A percentile compares a stretch with the other conserved stretches of the same genome.
These are phyloP conservation scores for Acleris laterana DNA, from an alignment of 2,888 invertebrate genomes.

Conservation along the genomic window DNA sequence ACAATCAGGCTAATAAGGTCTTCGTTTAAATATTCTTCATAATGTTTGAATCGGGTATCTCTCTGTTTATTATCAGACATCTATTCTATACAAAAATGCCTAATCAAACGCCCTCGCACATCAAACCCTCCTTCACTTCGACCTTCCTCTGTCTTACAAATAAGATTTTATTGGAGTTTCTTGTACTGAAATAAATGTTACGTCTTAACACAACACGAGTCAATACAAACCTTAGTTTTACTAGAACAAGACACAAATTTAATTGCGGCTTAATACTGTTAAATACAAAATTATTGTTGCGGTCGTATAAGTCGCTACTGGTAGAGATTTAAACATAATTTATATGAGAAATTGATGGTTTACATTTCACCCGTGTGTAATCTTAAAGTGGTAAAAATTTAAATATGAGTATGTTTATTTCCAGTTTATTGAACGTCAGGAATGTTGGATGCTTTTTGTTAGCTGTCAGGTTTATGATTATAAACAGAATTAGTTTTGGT, in stretches of 20 bases:
- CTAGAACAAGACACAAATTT: background rate
- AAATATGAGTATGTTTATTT: conserved; percentile 15
- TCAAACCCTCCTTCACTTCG: background rate
- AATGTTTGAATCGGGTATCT: too few species aligned
- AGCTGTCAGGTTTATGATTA: conserved; percentile 5
- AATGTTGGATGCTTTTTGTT: conserved; percentile 17
- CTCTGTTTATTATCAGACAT: too few species aligned
- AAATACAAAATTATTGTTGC: background rate
- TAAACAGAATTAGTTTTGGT: background rate
- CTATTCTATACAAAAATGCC: too few species aligned
- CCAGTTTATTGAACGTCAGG: conserved; percentile 12
- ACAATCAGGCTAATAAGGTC: too few species aligned
- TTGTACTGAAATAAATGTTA: conserved; percentile 23
- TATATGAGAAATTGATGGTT: background rate
- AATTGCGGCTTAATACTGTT: background rate
- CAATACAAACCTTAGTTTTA: background rate
- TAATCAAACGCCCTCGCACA: background rate
- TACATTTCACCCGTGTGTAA: background rate
- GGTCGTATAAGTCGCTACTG: background rate
- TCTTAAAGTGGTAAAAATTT: background rate
- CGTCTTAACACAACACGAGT: background rate
- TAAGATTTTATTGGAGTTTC: conserved; percentile 16
- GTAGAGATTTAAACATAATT: background rate
- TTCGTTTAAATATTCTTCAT: too few species aligned
- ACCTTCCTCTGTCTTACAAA: conserved; percentile 16